Evolutionary conservation across 2,113 vertebrate genomes (phyloP).

Genomic region (Labeo catla): DNA sequence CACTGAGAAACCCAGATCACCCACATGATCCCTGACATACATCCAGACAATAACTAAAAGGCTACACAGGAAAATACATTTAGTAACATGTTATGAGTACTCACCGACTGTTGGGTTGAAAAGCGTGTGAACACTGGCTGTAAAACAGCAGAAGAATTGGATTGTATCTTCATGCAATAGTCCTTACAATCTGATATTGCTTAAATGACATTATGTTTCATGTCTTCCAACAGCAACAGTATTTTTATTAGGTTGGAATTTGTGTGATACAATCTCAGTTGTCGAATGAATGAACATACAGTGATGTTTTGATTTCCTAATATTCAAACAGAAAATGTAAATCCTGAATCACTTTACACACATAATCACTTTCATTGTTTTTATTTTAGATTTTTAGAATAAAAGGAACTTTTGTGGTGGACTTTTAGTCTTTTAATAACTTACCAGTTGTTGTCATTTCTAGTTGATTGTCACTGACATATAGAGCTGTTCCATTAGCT

Average conservation of each 20-base stretch:
- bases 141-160: neutral
- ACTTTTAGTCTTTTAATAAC: neutral
- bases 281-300: neutral
- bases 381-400: neutral
- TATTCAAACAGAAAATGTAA: neutral
- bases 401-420: neutral
- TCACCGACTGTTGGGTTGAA: neutral
- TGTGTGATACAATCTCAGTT: neutral
- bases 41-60: neutral
- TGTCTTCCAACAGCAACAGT: neutral
- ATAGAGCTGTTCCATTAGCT: neutral
- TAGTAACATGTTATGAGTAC: neutral
- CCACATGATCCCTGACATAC: neutral
- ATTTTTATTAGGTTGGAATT: neutral
- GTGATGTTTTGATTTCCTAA: neutral
- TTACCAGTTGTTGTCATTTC: neutral
- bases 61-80: neutral
- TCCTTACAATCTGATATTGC: neutral
- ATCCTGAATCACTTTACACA: conserved; percentile 32
- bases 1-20: neutral
- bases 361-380: neutral
- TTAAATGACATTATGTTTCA: neutral
- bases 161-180: neutral
- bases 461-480: neutral
- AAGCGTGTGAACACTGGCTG: neutral